Base-by-base conservation (phyloP, 2,113 vertebrate species). In the Stercorarius parasiticus region DNA sequence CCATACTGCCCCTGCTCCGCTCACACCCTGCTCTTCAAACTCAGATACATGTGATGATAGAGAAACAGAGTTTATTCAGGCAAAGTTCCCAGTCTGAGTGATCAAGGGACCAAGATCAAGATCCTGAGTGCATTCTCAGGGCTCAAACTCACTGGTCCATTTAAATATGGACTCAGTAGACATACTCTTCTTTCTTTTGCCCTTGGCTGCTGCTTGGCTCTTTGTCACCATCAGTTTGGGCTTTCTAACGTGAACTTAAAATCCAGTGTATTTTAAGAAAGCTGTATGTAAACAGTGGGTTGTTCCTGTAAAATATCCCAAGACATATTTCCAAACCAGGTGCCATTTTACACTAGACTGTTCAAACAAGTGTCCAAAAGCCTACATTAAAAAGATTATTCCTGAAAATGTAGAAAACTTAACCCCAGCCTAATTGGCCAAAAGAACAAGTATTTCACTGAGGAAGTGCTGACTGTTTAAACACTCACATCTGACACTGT, bases 401-500 rank as follows among this genome's bases (percentile, higher is more conserved):
- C 56, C 77, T 96, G 69, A 91, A 97, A 96, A 74, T 6, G 2
- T 19, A 91, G 65, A 73, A 82, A 70, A 65, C 67, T 92, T 43
- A n/a, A n/a, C 27, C 81, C 73, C 15, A 29, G 47, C 22, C 49
- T 64, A 80, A 73, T 2, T n/a, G 23, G 26, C 50, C 50, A 59
- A 45, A 87, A 83, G 67, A 74, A 40, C 34, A 90, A 91, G 74
- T 73, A 86, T 88, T 92, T 94, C 36, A n/a, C 79, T 59, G 53
- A 97, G 97, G 94, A 97, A 97, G 94, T 92, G 61, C 92, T 95
- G 86, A 86, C 95, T 90, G 94, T 97, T 97, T 93, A 93, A 88
- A 96, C 95, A 97, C 86, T 96, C 84, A 96, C 91, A 96, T 96
- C 97, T 98, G 97, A 97, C 97, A 94, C 94, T 89, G 55, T 67